A percentile compares a stretch with the other conserved stretches of the same genome.
phyloP scores from a whole-genome alignment of 2,113 vertebrate genomes.

The Chloebia gouldiae region DNA sequence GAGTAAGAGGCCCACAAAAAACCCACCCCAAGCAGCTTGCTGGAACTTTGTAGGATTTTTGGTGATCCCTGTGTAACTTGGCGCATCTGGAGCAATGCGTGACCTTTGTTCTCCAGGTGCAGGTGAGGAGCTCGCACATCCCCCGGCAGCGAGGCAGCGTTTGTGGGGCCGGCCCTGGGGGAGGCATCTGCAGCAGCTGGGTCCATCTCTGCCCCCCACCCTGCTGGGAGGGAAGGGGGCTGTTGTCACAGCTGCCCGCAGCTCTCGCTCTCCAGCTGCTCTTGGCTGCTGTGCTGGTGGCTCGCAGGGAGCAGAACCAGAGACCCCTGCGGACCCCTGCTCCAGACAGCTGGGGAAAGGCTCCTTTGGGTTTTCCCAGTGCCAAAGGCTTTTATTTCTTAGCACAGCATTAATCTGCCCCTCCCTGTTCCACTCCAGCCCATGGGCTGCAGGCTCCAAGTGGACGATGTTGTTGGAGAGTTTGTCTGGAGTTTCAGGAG shows the following conservation, averaged over 20 bases:
- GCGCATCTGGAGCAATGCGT: background rate
- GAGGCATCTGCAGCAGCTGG: slow-evolving; percentile 10
- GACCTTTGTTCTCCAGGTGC: background rate
- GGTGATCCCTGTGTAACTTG: background rate
- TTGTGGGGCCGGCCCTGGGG: background rate
- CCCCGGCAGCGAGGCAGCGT: background rate
- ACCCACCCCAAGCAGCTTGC: background rate
- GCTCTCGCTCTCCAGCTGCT: background rate
- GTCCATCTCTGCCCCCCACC: background rate
- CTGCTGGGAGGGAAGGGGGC: background rate
- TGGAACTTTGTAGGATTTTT: background rate
- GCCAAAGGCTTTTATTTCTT: background rate
- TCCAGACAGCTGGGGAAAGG: background rate
- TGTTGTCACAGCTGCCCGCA: background rate
- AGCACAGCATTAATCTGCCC: background rate
- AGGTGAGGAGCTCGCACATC: background rate
- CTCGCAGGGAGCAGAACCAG: background rate
- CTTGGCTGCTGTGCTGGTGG: background rate
- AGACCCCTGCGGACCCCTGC: background rate
- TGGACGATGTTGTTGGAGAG: fast-evolving
- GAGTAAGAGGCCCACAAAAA: background rate
- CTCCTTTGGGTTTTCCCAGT: background rate
- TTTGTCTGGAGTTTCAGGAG: background rate
- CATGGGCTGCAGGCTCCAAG: fast-evolving
- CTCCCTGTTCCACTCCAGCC: background rate